Evolutionary conservation across 2,797 vertebrate genomes (phyloP).

Genomic region (Xiphorhynchus erythropygius): DNA sequence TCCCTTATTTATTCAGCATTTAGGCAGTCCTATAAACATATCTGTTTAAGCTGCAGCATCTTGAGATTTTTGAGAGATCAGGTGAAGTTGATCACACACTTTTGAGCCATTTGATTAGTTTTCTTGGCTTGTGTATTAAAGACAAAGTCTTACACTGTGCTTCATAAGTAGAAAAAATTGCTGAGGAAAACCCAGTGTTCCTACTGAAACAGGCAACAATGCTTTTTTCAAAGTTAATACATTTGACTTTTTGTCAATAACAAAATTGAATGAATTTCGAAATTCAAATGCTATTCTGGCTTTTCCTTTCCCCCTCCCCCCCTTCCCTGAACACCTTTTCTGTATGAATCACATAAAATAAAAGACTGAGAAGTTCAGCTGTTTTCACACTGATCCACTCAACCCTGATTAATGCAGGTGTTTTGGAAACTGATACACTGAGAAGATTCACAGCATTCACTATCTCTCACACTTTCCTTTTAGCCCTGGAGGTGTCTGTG

Average conservation of each 20-base stretch:
- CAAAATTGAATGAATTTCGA: background rate
- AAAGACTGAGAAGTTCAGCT: background rate
- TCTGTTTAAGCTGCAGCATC: background rate
- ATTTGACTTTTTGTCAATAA: background rate
- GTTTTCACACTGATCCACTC: conserved; percentile 1
- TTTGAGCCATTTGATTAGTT: background rate
- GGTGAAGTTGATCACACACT: background rate
- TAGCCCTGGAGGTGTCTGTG: background rate
- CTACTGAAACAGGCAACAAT: background rate
- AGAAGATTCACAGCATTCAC: conserved; percentile 38
- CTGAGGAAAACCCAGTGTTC: background rate
- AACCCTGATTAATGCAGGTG: conserved; percentile 13
- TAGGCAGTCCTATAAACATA: background rate
- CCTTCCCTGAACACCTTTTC: background rate
- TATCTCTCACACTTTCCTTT: conserved; percentile 24
- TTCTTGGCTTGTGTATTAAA: background rate
- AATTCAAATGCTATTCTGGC: background rate
- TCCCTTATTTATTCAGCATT: background rate
- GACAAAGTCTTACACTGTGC: background rate
- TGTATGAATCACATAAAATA: background rate
- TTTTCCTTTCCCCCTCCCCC: too few species aligned
- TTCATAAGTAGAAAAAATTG: background rate
- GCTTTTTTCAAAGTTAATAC: background rate
- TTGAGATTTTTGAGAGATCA: background rate
- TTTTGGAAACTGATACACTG: conserved; percentile 41